Evolutionary conservation across 2,113 vertebrate species (phyloP).

Genomic region (Ceratotherium simum): DNA sequence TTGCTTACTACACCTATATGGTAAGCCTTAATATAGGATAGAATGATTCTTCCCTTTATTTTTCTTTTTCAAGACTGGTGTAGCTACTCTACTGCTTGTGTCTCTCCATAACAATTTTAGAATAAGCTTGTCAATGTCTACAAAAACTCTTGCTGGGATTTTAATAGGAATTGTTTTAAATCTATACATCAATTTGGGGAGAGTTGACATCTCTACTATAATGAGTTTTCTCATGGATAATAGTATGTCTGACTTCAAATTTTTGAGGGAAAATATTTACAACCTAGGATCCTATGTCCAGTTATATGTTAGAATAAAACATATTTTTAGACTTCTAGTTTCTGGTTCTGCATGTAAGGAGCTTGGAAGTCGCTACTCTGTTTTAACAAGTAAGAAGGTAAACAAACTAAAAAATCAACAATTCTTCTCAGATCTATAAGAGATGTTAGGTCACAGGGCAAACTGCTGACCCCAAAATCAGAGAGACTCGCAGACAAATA

Average conservation of each 20-base stretch:
- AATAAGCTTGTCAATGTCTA: background rate
- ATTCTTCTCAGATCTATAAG: background rate
- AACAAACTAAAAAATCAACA: background rate
- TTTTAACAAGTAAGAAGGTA: background rate
- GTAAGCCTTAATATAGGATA: background rate
- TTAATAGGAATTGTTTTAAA: background rate
- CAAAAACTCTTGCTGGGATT: background rate
- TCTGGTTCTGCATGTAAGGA: background rate
- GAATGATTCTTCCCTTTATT: background rate
- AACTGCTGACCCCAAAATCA: background rate
- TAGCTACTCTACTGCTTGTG: background rate
- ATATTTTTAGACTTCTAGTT: background rate
- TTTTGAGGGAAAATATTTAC: conserved; percentile 31
- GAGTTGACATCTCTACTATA: background rate
- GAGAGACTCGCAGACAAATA: background rate
- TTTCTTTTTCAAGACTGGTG: background rate
- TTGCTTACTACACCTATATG: background rate
- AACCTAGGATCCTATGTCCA: background rate
- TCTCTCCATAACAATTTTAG: conserved; percentile 4
- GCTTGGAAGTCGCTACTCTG: background rate
- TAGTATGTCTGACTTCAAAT: background rate
- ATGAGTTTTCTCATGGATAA: background rate
- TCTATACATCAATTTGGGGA: background rate
- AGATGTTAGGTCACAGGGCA: background rate
- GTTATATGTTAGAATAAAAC: background rate